A percentile compares a stretch with the other conserved stretches of the same genome.
These are phyloP conservation scores for Larimichthys crocea DNA, from an alignment of 2,113 vertebrate species.

Conservation along the genomic window DNA sequence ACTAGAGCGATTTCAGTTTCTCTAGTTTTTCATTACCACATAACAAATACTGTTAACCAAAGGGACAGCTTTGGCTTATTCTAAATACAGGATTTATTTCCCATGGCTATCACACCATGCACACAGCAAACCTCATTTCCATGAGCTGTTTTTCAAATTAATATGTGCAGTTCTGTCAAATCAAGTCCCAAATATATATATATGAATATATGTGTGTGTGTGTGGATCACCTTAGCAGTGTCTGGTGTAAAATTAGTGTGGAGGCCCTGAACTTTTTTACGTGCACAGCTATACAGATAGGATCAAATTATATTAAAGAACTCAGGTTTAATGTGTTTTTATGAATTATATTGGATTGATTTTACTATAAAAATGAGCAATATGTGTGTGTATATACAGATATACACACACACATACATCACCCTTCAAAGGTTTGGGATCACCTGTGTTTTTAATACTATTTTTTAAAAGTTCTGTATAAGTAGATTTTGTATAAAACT, in stretches of 20 bases:
- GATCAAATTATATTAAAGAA: not conserved
- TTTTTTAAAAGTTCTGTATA: too few species aligned
- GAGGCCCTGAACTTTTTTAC: not conserved
- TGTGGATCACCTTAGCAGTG: constrained; percentile 3
- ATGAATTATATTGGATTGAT: too few species aligned
- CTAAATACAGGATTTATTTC: constrained; percentile 55
- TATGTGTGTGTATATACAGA: too few species aligned
- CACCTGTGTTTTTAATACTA: too few species aligned
- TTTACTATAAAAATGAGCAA: too few species aligned
- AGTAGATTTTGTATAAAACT: too few species aligned
- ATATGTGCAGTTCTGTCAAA: constrained; percentile 5
- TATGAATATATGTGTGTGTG: too few species aligned
- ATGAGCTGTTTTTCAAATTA: constrained; percentile 34
- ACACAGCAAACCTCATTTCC: constrained; percentile 40
- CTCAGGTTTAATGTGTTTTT: not conserved
- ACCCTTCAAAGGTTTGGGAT: too few species aligned
- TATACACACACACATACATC: too few species aligned
- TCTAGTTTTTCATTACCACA: constrained; percentile 49
- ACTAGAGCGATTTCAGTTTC: constrained; percentile 29
- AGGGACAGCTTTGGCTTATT: constrained; percentile 24
- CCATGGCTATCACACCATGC: constrained; percentile 26
- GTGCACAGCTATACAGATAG: not conserved
- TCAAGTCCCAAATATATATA: constrained; percentile 26
- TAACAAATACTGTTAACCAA: constrained; percentile 41
- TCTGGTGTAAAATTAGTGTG: not conserved